Evolutionary conservation across 2,113 vertebrate species (phyloP).

Genomic region (Brachionichthys hirsutus): DNA sequence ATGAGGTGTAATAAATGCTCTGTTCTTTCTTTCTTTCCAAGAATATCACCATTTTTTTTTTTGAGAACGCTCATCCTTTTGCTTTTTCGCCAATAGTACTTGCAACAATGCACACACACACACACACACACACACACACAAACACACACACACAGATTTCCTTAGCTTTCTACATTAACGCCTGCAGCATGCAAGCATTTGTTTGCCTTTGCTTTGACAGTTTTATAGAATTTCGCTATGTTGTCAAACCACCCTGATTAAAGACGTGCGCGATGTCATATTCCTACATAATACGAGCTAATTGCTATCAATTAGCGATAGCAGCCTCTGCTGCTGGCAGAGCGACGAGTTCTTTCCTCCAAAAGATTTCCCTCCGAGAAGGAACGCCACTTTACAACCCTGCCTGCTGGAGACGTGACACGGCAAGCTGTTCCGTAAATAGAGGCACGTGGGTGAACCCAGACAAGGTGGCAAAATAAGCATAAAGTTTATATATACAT

Average conservation of each 20-base stretch:
- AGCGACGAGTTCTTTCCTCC: conserved; percentile 15
- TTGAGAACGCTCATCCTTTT: too few relatives aligned
- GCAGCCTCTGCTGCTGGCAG: conserved; percentile 47
- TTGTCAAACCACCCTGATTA: conserved; percentile 54
- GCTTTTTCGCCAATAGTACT: too few relatives aligned
- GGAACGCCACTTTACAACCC: conserved; percentile 44
- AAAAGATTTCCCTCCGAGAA: conserved; percentile 46
- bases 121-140: not conserved
- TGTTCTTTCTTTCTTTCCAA: too few relatives aligned
- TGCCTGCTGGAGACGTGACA: conserved; percentile 40
- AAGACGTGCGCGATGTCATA: conserved; percentile 61
- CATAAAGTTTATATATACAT: not conserved
- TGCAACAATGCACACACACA: conserved; percentile 2
- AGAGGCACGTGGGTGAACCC: conserved; percentile 31
- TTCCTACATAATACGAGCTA: conserved; percentile 59
- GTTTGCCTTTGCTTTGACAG: conserved; percentile 47
- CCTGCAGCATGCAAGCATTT: conserved; percentile 34
- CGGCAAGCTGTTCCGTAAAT: conserved; percentile 42
- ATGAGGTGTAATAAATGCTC: not conserved
- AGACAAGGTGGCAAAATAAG: not conserved
- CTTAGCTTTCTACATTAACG: conserved; percentile 21
- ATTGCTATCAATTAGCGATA: conserved; percentile 64
- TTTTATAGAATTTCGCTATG: conserved; percentile 51
- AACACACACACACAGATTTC: conserved; percentile 21
- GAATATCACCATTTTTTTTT: too few relatives aligned